Base-by-base conservation (phyloP, 1,140 invertebrate species). In the Rhynchophorus ferrugineus region DNA sequence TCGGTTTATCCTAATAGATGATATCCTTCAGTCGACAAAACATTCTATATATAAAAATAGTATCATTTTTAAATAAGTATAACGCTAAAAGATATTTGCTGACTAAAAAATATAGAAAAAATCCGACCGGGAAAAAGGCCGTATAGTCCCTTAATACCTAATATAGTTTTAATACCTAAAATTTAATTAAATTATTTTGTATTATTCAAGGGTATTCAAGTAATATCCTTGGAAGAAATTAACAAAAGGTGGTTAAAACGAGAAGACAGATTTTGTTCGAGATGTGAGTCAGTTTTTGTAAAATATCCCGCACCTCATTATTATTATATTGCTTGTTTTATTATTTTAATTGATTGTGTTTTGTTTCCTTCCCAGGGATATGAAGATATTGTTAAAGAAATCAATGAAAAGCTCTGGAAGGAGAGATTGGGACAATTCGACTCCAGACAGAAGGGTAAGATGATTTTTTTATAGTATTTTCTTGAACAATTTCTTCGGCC, bases 391-490 rank as follows among this genome's bases (percentile, higher is more conserved):
- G 79, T 78, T 73, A 91, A 91, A 77, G 90, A 92, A 70, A 70
- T 69, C 62, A 73, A 80, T 62, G 90, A 93, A 76, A 91, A 89
- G 74, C 74, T 78, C 63, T 94, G 89, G 90, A 78, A 84, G 61
- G 84, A 91, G 69, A 89, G 83, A 70, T 81, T 82, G 71, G 82
- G 87, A 62, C 83, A 87, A 71, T 93, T 91, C 75, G 81, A 84
- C 68, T 84, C 84, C 73, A 87, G 89, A 67, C 86, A 87, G 72
- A 89, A 89, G 80, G 77, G 89, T 92, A 85, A 79, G 85, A 18
- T 42, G 29, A 34, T 13, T 38, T 41, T 44, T 49, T 49, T 48
- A 11, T 33, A 7, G 21, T 13, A n/a, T 35, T 24, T 11, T 42
- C 9, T 24, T 19, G 19, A 11, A 5, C 2, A 22, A 18, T 6